These are phyloP conservation scores for Zygothrica quintamaculata DNA, from an alignment of 2,888 invertebrate species.

Conservation along the genomic window DNA sequence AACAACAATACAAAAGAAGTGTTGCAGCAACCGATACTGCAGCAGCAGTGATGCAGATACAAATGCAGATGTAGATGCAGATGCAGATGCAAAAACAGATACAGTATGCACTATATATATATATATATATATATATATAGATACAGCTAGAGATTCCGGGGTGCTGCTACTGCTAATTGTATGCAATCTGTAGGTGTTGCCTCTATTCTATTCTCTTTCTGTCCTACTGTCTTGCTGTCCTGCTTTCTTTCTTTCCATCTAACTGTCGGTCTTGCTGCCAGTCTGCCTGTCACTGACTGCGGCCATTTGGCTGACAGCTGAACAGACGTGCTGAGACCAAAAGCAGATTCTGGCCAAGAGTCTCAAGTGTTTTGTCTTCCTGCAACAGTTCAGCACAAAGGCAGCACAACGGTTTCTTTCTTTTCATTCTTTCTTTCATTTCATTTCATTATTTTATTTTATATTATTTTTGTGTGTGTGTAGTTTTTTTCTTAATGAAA, in stretches of 20 bases:
- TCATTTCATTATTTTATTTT: neutral
- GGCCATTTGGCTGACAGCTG: slow-evolving; percentile 42
- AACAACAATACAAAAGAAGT: slow-evolving; percentile 17
- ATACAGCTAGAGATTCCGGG: slow-evolving; percentile 1
- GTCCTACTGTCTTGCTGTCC: slow-evolving; percentile 6
- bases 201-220: slow-evolving; percentile 22
- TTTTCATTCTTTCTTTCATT: neutral
- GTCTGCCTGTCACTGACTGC: slow-evolving; percentile 19
- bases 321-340: slow-evolving; percentile 29
- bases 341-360: slow-evolving; percentile 39
- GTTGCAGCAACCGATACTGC: slow-evolving; percentile 1
- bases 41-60: slow-evolving; percentile 22
- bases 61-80: slow-evolving; percentile 19
- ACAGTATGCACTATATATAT: neutral
- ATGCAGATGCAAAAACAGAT: slow-evolving; percentile 20
- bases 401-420: slow-evolving; percentile 1
- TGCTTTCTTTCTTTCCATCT: neutral
- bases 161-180: slow-evolving; percentile 57
- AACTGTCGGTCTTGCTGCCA: slow-evolving; percentile 7
- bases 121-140: slow-evolving; percentile 4
- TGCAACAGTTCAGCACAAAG: slow-evolving; percentile 5
- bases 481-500: slow-evolving; percentile 47
- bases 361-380: slow-evolving; percentile 45
- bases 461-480: neutral
- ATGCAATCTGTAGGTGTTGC: slow-evolving; percentile 75